phyloP scores from a whole-genome alignment of 92 coral and sea anemone genomes.

The Epizoanthus rinbou region DNA sequence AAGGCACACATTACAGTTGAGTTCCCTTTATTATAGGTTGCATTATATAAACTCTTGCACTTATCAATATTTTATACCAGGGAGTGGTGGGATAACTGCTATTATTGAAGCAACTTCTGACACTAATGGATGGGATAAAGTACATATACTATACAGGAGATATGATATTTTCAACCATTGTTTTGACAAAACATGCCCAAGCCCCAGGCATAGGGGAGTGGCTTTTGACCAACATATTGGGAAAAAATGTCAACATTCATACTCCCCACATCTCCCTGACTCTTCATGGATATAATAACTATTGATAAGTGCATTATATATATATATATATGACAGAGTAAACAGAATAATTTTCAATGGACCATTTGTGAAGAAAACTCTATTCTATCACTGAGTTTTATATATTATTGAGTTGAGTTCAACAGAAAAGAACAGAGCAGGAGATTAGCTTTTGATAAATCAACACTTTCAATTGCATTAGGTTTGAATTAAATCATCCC shows the following conservation, averaged over 20 bases:
- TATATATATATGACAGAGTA: background rate
- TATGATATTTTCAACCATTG: conserved; percentile 11
- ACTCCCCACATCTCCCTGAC: conserved; percentile 26
- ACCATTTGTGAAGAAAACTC: conserved; percentile 35
- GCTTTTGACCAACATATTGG: conserved; percentile 26
- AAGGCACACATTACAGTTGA: conserved; percentile 1
- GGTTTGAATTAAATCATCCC: conserved; percentile 16
- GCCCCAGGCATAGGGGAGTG: conserved; percentile 1
- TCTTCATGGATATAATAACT: background rate
- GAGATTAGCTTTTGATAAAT: conserved; percentile 11
- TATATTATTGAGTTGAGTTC: conserved; percentile 2
- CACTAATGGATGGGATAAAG: conserved; percentile 21
- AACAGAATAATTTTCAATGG: background rate
- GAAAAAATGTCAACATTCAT: conserved; percentile 25
- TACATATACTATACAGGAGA: conserved; percentile 14
- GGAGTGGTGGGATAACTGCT: background rate
- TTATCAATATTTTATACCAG: conserved; percentile 25
- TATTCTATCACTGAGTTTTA: conserved; percentile 16
- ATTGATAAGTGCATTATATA: conserved; percentile 17
- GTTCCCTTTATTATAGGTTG: conserved; percentile 29
- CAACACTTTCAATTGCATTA: conserved; percentile 3
- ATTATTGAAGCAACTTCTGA: conserved; percentile 7
- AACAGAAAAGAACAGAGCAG: conserved; percentile 23
- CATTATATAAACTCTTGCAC: conserved; percentile 17
- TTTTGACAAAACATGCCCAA: conserved; percentile 5